Evolutionary conservation across 2,113 vertebrate genomes (phyloP).

Genomic region (Mus musculus): DNA sequence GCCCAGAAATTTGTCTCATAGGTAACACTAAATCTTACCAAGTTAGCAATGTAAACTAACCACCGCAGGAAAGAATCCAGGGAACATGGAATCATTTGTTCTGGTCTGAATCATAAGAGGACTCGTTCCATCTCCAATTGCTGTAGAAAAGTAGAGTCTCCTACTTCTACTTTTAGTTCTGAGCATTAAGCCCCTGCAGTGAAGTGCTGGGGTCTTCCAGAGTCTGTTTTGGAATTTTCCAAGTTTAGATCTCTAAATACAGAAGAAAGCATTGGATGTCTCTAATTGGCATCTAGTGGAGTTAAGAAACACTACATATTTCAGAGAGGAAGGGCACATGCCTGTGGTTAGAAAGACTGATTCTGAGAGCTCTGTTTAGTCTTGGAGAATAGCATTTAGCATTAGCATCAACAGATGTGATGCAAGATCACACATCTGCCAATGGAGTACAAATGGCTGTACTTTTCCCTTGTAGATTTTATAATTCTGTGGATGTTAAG

Average conservation of each 20-base stretch:
- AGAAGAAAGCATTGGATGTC: not conserved
- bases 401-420: accelerated
- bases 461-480: not conserved
- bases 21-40: not conserved
- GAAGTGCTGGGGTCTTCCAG: not conserved
- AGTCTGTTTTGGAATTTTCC: not conserved
- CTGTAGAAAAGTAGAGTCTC: not conserved
- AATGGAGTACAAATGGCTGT: not conserved
- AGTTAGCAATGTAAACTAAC: not conserved
- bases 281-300: constrained; percentile 1
- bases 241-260: not conserved
- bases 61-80: not conserved
- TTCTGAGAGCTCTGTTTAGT: constrained; percentile 8
- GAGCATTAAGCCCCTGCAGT: not conserved
- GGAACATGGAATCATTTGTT: not conserved
- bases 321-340: accelerated
- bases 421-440: not conserved
- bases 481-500: not conserved
- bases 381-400: accelerated
- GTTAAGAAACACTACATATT: not conserved
- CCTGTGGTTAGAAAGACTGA: not conserved
- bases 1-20: not conserved
- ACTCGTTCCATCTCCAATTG: accelerated
- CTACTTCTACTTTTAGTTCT: not conserved
- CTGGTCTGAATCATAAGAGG: not conserved